Conservation (phyloP, 1,140 invertebrate species). For the Pararge aegeria region DNA sequence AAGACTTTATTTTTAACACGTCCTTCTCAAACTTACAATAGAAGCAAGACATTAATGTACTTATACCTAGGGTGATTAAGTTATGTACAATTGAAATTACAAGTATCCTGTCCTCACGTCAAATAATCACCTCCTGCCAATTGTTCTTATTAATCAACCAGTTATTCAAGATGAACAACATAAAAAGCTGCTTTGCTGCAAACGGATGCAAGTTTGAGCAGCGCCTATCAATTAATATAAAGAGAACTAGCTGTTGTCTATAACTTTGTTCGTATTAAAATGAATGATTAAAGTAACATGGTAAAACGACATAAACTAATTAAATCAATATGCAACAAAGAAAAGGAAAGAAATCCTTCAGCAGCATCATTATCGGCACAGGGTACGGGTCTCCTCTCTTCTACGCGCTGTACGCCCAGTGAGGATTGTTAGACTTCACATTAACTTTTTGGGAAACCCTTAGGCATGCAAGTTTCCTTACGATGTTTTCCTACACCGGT, state of each 20-base stretch:
- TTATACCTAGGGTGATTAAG: constrained; percentile 19
- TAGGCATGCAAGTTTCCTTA: too few species aligned
- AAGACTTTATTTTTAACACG: constrained; percentile 4
- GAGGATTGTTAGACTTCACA: too few species aligned
- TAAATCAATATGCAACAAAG: too few species aligned
- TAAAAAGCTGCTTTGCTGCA: constrained; percentile 45
- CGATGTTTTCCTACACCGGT: too few species aligned
- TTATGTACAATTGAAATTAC: constrained; percentile 21
- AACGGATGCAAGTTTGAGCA: constrained; percentile 56
- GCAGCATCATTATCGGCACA: too few species aligned
- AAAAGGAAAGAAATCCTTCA: too few species aligned
- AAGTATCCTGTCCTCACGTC: constrained; percentile 27
- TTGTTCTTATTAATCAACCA: constrained; percentile 31
- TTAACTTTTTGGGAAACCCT: too few species aligned
- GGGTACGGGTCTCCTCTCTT: too few species aligned
- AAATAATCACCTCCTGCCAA: constrained; percentile 34
- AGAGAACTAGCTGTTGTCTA: constrained; percentile 21
- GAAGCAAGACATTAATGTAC: constrained; percentile 16
- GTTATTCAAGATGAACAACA: constrained; percentile 30
- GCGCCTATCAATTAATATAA: constrained; percentile 59
- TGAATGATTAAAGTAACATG: too few species aligned
- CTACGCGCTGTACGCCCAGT: too few species aligned
- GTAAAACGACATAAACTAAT: too few species aligned
- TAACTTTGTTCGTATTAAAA: background rate
- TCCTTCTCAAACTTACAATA: constrained; percentile 1